These are phyloP conservation scores for Periophthalmus modestus DNA, from an alignment of 2,113 vertebrate genomes.

Conservation along the genomic window DNA sequence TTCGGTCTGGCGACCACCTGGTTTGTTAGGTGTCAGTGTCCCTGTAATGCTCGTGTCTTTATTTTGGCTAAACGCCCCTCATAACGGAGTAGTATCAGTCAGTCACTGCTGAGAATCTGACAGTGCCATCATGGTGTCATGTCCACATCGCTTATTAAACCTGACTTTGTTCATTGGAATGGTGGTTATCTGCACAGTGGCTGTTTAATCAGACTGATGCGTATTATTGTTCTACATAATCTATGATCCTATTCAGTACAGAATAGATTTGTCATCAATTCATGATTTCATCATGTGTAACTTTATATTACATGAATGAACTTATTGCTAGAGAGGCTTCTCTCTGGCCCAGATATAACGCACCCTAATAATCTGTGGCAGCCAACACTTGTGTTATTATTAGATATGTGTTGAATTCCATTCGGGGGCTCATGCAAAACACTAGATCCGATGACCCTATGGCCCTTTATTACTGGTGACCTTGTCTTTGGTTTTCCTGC, in stretches of 20 bases:
- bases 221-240: not conserved
- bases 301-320: not conserved
- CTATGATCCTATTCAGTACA: not conserved
- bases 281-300: not conserved
- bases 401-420: conserved; percentile 36
- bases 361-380: conserved; percentile 41
- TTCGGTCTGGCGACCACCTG: conserved; percentile 36
- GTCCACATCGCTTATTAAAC: conserved; percentile 21
- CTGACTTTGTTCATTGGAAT: conserved; percentile 51
- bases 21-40: conserved; percentile 26
- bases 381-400: conserved; percentile 51
- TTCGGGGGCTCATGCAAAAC: conserved; percentile 10
- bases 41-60: conserved; percentile 5
- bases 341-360: conserved; percentile 21
- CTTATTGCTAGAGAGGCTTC: not conserved
- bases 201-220: not conserved
- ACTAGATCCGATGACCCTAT: not conserved
- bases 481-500: conserved; percentile 12
- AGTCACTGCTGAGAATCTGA: not conserved
- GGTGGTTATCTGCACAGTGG: conserved; percentile 18
- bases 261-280: not conserved
- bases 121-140: not conserved
- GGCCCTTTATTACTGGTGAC: not conserved
- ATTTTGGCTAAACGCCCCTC: not conserved
- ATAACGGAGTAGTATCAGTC: no score